Evolutionary conservation across 2,888 invertebrate species (phyloP).

Genomic region (Osmoderma eremita): DNA sequence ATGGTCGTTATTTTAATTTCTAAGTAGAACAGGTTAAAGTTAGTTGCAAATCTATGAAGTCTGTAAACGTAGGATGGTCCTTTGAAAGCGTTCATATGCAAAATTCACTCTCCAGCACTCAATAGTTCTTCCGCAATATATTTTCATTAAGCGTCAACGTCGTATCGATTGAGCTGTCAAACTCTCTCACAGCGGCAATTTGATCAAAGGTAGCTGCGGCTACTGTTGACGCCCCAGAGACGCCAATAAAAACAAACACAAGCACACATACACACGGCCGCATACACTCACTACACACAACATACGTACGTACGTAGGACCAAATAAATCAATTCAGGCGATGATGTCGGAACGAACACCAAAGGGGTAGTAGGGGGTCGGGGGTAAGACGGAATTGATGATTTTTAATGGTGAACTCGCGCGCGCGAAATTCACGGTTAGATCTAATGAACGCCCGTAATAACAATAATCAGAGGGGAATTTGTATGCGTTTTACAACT

Average conservation of each 20-base stretch:
- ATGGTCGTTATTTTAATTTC: too few relatives aligned
- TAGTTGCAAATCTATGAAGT: too few relatives aligned
- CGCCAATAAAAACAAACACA: conserved; percentile 30
- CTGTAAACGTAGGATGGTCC: neutral
- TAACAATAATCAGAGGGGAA: conserved; percentile 62
- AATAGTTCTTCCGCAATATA: conserved; percentile 14
- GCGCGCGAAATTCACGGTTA: conserved; percentile 57
- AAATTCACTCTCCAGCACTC: neutral
- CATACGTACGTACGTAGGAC: neutral
- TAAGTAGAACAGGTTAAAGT: too few relatives aligned
- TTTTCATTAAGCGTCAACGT: conserved; percentile 28
- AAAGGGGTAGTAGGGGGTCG: neutral
- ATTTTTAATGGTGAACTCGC: conserved; percentile 47
- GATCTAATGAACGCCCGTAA: conserved; percentile 61
- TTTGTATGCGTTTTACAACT: conserved; percentile 62
- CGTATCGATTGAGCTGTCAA: conserved; percentile 36
- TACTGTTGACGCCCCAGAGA: conserved; percentile 36
- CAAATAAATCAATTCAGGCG: conserved; percentile 48
- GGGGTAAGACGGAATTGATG: conserved; percentile 15
- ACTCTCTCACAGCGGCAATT: conserved; percentile 25
- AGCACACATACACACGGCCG: conserved; percentile 11
- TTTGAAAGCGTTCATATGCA: neutral
- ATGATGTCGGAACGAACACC: conserved; percentile 7
- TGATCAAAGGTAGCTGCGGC: conserved; percentile 34
- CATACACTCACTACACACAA: too few relatives aligned